phyloP scores from a whole-genome alignment of 2,113 vertebrate species.

The Vireo altiloquus region DNA sequence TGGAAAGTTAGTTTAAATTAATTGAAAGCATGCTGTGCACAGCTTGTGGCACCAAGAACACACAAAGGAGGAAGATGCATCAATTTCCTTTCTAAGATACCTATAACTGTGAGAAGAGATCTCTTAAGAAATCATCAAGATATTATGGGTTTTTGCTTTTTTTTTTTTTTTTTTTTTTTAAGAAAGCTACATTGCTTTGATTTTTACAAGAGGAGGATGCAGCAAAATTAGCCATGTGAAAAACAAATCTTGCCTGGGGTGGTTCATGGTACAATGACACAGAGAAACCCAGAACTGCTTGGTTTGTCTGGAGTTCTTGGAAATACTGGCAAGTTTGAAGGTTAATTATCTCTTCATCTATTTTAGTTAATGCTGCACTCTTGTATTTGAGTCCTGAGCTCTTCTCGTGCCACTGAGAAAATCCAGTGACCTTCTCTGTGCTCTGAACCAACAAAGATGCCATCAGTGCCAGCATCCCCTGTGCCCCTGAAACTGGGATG shows the following conservation, averaged over 20 bases:
- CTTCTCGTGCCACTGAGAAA: background rate
- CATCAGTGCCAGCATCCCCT: background rate
- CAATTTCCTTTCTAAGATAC: slow-evolving; percentile 61
- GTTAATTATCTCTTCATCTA: background rate
- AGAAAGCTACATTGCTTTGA: background rate
- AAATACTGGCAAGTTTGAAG: background rate
- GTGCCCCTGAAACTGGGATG: background rate
- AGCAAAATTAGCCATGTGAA: background rate
- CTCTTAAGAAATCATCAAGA: slow-evolving; percentile 1
- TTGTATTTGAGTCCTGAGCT: background rate
- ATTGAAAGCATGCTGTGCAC: slow-evolving; percentile 73
- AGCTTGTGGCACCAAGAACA: slow-evolving; percentile 62
- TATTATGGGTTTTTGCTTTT: background rate
- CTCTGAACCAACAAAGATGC: background rate
- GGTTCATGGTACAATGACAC: background rate
- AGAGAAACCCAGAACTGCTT: background rate
- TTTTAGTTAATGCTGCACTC: background rate
- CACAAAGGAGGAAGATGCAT: slow-evolving; percentile 42
- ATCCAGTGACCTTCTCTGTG: background rate
- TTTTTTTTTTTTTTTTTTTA: background rate
- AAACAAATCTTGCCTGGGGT: background rate
- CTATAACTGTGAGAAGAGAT: slow-evolving; percentile 26
- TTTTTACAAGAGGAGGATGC: background rate
- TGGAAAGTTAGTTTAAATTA: slow-evolving; percentile 78
- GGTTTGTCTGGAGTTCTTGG: background rate